These are phyloP conservation scores for Scrobipalpa atriplicella DNA, from an alignment of 2,888 invertebrate species.

Conservation along the genomic window DNA sequence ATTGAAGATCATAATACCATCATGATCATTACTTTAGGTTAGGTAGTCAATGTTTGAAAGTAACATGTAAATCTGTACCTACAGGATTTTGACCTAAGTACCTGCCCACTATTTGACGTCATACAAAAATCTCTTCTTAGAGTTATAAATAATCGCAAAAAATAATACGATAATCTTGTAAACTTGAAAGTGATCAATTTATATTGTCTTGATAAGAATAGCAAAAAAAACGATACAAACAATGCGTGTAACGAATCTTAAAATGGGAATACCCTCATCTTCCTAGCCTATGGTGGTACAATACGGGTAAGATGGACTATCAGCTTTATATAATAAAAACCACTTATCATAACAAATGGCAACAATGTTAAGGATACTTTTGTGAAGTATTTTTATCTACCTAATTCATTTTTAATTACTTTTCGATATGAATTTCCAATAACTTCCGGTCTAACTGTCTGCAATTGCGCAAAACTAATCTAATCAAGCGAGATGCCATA, in stretches of 20 bases:
- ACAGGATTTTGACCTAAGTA: background rate
- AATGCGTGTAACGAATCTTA: background rate
- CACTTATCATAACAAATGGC: background rate
- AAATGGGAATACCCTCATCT: conserved; percentile 6
- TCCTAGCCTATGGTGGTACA: no score
- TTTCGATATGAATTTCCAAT: no score
- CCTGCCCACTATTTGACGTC: background rate
- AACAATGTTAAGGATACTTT: background rate
- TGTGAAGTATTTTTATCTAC: no score
- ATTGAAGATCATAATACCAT: background rate
- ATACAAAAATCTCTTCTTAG: background rate
- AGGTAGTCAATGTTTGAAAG: background rate
- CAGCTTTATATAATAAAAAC: no score
- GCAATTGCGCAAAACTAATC: no score
- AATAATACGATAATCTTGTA: background rate
- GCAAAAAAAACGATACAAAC: background rate
- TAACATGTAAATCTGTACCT: background rate
- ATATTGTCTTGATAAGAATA: background rate
- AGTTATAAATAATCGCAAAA: background rate
- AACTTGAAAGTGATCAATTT: background rate
- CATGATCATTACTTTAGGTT: background rate
- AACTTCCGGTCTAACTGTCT: no score
- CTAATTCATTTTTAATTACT: no score
- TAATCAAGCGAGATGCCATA: no score
- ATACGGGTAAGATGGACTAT: background rate